These are phyloP conservation scores for Hippolais icterina DNA, from an alignment of 2,113 vertebrate genomes.

Conservation along the genomic window DNA sequence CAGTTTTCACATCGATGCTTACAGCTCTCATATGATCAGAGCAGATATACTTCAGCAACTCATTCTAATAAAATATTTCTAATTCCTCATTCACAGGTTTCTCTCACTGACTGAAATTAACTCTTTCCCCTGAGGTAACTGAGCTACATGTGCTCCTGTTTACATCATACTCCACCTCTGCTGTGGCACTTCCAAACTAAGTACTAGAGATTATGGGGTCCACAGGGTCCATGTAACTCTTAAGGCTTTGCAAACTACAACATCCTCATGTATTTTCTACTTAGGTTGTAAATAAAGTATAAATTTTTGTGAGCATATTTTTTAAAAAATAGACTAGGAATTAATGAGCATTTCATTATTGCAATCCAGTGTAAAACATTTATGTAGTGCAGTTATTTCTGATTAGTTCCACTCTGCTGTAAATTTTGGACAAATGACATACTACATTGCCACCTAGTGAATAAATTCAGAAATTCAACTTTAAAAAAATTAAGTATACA, in stretches of 20 bases:
- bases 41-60: background rate
- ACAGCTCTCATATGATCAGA: background rate
- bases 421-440: background rate
- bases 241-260: background rate
- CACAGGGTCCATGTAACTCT: background rate
- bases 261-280: background rate
- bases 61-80: background rate
- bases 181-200: background rate
- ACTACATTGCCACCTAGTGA: slow-evolving; percentile 49
- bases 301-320: background rate
- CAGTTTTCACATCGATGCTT: background rate
- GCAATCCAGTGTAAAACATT: background rate
- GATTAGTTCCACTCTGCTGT: background rate
- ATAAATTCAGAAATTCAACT: background rate
- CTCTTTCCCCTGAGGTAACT: background rate
- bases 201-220: background rate
- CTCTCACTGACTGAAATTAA: background rate
- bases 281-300: background rate
- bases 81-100: background rate
- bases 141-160: background rate
- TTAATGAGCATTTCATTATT: background rate
- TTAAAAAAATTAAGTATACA: background rate
- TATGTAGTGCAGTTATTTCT: background rate
- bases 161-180: background rate
- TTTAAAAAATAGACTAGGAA: background rate